Conservation (phyloP, 2,888 invertebrate genomes). For the Drosophila rellima region DNA sequence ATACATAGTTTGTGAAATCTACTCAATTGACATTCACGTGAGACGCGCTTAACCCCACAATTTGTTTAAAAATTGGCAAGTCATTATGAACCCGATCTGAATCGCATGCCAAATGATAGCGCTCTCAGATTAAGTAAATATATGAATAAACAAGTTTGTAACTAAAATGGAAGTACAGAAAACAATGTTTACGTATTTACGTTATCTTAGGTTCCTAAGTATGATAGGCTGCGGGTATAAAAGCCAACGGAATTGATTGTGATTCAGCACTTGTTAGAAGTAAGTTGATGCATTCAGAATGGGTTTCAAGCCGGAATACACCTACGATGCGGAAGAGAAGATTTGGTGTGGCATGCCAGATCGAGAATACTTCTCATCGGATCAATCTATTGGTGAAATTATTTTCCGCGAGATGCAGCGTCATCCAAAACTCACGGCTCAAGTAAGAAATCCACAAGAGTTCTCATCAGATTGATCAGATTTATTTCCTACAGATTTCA, state of each 20-base stretch:
- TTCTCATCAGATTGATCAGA: neutral
- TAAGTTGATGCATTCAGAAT: constrained; percentile 30
- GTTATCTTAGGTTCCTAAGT: constrained; percentile 31
- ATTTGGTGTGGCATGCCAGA: constrained; percentile 60
- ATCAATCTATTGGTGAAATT: constrained; percentile 68
- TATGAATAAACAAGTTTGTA: neutral
- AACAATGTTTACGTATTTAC: neutral
- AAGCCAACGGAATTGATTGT: neutral
- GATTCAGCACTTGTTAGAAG: constrained; percentile 9
- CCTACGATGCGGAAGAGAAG: constrained; percentile 49
- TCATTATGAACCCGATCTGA: neutral
- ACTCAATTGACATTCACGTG: constrained; percentile 8
- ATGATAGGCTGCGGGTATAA: constrained; percentile 22
- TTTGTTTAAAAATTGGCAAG: neutral
- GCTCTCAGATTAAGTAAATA: neutral
- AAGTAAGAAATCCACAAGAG: constrained; percentile 23
- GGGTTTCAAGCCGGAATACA: constrained; percentile 35
- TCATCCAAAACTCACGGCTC: constrained; percentile 59
- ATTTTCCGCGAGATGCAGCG: constrained; percentile 60
- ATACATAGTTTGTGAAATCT: neutral
- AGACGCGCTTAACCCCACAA: neutral
- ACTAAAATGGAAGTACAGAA: neutral
- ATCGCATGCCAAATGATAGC: neutral
- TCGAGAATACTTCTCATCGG: constrained; percentile 44
- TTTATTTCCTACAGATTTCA: constrained; percentile 57